These are phyloP conservation scores for Chelonoidis abingdonii DNA, from an alignment of 2,113 vertebrate species.

Conservation along the genomic window DNA sequence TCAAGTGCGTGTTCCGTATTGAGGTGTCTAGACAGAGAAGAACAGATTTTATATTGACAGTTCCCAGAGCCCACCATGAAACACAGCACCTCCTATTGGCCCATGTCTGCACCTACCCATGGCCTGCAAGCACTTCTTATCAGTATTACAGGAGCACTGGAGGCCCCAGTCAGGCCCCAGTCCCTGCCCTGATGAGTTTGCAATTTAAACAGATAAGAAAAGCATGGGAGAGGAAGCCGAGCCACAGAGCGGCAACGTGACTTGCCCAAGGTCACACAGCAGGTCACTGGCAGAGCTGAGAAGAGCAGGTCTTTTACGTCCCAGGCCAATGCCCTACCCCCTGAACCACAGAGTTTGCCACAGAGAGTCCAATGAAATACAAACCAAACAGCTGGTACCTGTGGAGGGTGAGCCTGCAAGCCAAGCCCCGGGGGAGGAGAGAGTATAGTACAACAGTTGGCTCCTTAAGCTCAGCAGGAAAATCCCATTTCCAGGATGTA, in stretches of 20 bases:
- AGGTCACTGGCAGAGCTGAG: neutral
- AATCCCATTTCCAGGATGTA: neutral
- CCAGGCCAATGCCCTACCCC: rapidly evolving
- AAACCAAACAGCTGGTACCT: neutral
- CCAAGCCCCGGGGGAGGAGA: neutral
- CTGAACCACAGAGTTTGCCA: neutral
- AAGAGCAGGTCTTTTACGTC: rapidly evolving
- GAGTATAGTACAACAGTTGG: neutral
- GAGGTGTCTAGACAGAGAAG: conserved; percentile 88
- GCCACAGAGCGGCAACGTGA: neutral
- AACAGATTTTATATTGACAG: rapidly evolving
- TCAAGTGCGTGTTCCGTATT: conserved; percentile 98
- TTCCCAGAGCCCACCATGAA: neutral
- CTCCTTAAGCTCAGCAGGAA: neutral
- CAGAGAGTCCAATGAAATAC: neutral
- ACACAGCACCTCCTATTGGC: neutral
- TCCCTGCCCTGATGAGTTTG: neutral
- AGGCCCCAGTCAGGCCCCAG: neutral
- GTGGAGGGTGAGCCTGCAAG: neutral
- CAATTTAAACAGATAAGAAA: neutral
- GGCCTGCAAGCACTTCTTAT: neutral
- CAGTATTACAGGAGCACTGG: neutral
- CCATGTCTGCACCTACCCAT: neutral
- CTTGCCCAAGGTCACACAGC: neutral
- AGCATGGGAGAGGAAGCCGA: neutral